Evolutionary conservation across 2,113 vertebrate species (phyloP).

Genomic region (Micromys minutus): DNA sequence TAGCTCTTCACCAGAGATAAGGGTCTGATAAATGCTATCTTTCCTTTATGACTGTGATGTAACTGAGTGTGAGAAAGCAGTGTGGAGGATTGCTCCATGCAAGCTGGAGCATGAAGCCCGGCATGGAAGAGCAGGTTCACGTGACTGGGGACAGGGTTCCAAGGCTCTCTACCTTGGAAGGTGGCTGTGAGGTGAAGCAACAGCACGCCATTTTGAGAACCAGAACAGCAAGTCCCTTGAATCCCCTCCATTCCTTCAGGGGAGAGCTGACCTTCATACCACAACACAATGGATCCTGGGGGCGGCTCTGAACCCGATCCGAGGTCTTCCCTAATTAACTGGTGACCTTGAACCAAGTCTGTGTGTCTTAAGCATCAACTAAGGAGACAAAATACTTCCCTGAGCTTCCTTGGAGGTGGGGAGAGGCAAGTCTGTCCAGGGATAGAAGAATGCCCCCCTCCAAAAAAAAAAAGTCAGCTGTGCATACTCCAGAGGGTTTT

Average conservation of each 20-base stretch:
- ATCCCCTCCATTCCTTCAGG: background rate
- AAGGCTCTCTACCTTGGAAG: constrained; percentile 16
- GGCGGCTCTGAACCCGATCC: background rate
- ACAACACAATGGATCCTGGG: background rate
- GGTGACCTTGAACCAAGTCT: background rate
- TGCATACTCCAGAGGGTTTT: background rate
- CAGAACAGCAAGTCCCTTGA: background rate
- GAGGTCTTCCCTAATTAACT: background rate
- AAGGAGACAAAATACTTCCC: background rate
- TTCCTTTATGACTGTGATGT: background rate
- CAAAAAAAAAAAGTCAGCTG: background rate
- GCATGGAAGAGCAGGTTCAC: background rate
- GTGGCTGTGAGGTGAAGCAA: background rate
- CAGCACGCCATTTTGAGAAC: background rate
- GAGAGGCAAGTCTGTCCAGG: background rate
- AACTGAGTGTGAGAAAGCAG: background rate
- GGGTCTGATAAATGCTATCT: constrained; percentile 11
- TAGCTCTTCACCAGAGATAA: background rate
- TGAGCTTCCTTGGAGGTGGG: background rate
- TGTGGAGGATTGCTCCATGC: background rate
- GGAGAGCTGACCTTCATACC: background rate
- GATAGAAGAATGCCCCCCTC: background rate
- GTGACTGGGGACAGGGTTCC: background rate
- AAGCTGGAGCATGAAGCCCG: background rate
- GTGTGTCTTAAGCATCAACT: background rate